phyloP scores from a whole-genome alignment of 1,140 invertebrate species.

The Drosophila pruinosa region DNA sequence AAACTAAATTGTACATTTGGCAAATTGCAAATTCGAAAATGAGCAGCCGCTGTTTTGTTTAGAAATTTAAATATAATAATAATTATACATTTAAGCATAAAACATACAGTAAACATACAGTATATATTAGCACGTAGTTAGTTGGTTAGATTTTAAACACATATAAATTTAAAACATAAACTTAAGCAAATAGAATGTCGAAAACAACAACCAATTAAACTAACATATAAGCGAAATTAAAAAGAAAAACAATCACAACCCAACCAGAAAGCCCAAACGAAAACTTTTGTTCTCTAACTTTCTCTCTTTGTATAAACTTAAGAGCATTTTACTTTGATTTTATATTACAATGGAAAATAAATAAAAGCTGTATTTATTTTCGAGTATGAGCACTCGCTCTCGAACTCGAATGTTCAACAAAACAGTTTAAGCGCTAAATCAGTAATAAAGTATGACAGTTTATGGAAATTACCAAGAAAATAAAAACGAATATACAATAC shows the following conservation, averaged over 20 bases:
- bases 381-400: not conserved
- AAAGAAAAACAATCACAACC: constrained; percentile 1
- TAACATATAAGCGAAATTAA: constrained; percentile 9
- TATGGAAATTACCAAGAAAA: constrained; percentile 32
- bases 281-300: constrained; percentile 14
- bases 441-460: constrained; percentile 74
- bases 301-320: constrained; percentile 15
- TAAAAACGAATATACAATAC: not conserved
- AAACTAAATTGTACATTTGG: constrained; percentile 63
- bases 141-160: constrained; percentile 67
- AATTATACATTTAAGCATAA: constrained; percentile 13
- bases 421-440: constrained; percentile 47
- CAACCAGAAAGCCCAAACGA: constrained; percentile 46
- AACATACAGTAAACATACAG: not conserved
- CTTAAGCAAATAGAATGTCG: not conserved
- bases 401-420: constrained; percentile 34
- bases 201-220: not conserved
- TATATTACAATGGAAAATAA: constrained; percentile 25
- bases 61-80: constrained; percentile 26
- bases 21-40: constrained; percentile 65
- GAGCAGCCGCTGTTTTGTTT: constrained; percentile 61
- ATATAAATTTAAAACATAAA: constrained; percentile 38
- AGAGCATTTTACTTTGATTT: constrained; percentile 46
- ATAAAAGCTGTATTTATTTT: constrained; percentile 49
- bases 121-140: constrained; percentile 65